Percentiles rank a stretch among this genome's conserved stretches.
Conservation (phyloP, 2,113 vertebrate genomes). For the Hyperopisus bebe region DNA sequence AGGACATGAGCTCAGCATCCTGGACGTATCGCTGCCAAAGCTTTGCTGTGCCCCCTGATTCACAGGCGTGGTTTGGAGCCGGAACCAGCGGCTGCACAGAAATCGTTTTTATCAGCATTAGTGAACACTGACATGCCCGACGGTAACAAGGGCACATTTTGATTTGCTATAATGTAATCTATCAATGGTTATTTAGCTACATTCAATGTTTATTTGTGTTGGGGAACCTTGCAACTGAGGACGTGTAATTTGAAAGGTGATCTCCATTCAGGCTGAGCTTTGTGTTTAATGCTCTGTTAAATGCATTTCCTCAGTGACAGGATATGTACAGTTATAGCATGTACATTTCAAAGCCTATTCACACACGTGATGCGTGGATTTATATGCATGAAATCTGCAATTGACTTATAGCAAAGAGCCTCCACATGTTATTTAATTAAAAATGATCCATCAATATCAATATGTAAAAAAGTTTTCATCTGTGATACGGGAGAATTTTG, state of each 20-base stretch:
- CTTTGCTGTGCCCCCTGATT: not conserved
- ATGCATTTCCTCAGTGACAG: not conserved
- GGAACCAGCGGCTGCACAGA: not conserved
- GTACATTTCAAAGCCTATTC: not conserved
- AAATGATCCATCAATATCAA: not conserved
- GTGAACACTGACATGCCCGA: not conserved
- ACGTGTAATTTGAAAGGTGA: not conserved
- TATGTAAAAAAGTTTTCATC: not conserved
- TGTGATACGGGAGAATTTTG: not conserved
- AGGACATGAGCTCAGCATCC: not conserved
- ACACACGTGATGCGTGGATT: not conserved
- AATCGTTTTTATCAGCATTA: not conserved
- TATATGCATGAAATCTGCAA: not conserved
- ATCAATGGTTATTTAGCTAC: slow-evolving; percentile 3
- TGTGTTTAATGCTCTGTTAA: slow-evolving; percentile 1
- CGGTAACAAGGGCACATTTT: not conserved
- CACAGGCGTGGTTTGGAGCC: not conserved
- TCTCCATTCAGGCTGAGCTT: not conserved
- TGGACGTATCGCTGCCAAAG: not conserved
- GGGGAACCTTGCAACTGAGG: not conserved
- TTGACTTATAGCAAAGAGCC: not conserved
- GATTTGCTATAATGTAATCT: not conserved
- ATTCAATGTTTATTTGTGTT: not conserved
- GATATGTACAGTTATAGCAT: not conserved
- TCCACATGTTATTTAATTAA: not conserved